Percentiles rank a stretch among this genome's conserved stretches.
Conservation (phyloP, 2,113 vertebrate species). For the Sander lucioperca region DNA sequence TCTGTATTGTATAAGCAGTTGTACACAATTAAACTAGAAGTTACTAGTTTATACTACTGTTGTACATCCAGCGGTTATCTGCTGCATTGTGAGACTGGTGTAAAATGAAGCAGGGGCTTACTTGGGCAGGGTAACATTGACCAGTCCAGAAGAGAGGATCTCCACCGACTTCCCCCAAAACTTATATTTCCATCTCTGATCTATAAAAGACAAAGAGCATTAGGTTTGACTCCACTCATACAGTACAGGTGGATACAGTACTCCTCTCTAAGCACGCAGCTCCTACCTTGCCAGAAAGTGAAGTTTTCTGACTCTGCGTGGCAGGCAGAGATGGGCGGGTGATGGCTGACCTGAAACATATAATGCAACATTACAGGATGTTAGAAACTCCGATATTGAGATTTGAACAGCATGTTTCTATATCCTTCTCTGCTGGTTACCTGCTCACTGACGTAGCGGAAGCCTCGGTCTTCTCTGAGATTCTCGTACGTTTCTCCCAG, state of each 20-base stretch:
- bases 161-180: slow-evolving; percentile 97
- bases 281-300: slow-evolving; percentile 93
- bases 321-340: slow-evolving; percentile 91
- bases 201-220: slow-evolving; percentile 66
- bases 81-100: background rate
- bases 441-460: slow-evolving; percentile 93
- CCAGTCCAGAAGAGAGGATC: slow-evolving; percentile 89
- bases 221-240: background rate
- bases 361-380: background rate
- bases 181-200: slow-evolving; percentile 97
- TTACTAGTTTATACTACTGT: background rate
- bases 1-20: background rate
- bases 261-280: too few relatives aligned
- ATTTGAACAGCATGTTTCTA: background rate
- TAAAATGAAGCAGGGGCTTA: slow-evolving; percentile 64
- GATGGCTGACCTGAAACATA: slow-evolving; percentile 89
- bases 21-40: background rate
- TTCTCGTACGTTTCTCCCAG: slow-evolving; percentile 95
- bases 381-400: background rate
- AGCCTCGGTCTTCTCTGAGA: slow-evolving; percentile 89
- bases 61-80: background rate
- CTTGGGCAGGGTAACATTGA: slow-evolving; percentile 90
- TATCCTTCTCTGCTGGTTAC: slow-evolving; percentile 66
- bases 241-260: too few relatives aligned
- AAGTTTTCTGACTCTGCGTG: slow-evolving; percentile 93